phyloP scores from a whole-genome alignment of 2,113 vertebrate species.

The Python bivittatus region DNA sequence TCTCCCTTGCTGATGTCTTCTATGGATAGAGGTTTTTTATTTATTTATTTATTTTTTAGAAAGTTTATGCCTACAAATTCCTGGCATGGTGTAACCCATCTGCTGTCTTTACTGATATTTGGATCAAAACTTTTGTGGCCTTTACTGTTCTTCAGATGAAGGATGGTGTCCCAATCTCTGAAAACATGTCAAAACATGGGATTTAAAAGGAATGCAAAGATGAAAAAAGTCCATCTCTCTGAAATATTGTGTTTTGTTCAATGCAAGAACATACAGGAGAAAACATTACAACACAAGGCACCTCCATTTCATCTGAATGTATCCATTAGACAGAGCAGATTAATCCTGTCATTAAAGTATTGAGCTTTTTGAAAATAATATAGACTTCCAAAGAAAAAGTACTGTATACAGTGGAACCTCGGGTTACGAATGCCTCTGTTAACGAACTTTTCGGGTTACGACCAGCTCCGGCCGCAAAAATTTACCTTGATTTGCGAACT shows the following conservation, averaged over 20 bases:
- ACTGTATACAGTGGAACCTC: too few species aligned
- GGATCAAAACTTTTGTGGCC: background rate
- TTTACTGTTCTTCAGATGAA: background rate
- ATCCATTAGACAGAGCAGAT: background rate
- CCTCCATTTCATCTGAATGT: background rate
- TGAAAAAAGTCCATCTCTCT: too few species aligned
- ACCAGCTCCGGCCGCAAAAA: too few species aligned
- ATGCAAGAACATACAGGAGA: too few species aligned
- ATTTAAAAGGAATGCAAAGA: background rate
- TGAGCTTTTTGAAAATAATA: background rate
- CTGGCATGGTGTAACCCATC: background rate
- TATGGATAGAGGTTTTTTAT: too few species aligned
- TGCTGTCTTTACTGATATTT: background rate
- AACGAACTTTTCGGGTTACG: too few species aligned
- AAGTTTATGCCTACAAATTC: background rate
- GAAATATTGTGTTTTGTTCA: too few species aligned
- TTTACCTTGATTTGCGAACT: too few species aligned
- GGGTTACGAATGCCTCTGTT: too few species aligned
- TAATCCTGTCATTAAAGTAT: background rate
- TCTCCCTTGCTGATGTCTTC: background rate
- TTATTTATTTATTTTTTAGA: background rate
- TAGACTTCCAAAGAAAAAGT: background rate
- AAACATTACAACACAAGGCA: too few species aligned
- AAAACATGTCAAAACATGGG: background rate
- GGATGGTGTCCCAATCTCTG: too few species aligned